Base-by-base conservation (phyloP, 1,140 invertebrate species). In the Cydia pomonella region DNA sequence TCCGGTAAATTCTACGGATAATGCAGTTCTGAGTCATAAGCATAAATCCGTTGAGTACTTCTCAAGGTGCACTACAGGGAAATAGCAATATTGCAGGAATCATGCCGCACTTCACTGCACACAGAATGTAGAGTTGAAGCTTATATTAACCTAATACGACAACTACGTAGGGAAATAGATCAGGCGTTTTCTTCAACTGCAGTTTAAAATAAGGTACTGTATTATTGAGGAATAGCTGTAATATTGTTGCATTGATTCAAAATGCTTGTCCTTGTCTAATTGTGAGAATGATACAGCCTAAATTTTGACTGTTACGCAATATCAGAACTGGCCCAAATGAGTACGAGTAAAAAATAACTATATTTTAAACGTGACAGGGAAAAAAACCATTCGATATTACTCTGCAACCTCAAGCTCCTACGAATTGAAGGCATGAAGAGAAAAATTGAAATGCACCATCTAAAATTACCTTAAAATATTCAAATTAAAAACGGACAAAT, bases 401-500 rank as follows among this genome's bases (percentile, higher is more conserved):
- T 3, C 2, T 44, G 41, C 13, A 44, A 16, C 12, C 13, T 16
- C 16, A 47, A n/a, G 16, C 33, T 38, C 9, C 33, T 10, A 9
- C 33, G 47, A 50, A 13, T 50, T n/a, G 3, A 50, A 0, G 1
- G 7, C 7, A 10, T 23, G 2, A 12, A 23, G 7, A 18, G n/a
- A 18, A 53, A n/a, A 53, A 53, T 18, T 18, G 5, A 59, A 59
- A 6, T 18, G 3, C 47, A 18, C 18, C n/a, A 59, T n/a, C 53
- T 23, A 21, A 59, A 59, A 23, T 59, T 23, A 59, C 53, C 53
- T 23, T 59, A 23, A 59, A 59, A 59, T 59, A 59, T 59, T 59
- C 53, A 59, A 59, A 59, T 59, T 59, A 69, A 21, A 69, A 69
- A 69, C 27, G 64, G n/a, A 69, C 27, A 69, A 69, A 69, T 29